Evolutionary conservation across 2,113 vertebrate genomes (phyloP).

Genomic region (Dicerorhinus sumatrensis): DNA sequence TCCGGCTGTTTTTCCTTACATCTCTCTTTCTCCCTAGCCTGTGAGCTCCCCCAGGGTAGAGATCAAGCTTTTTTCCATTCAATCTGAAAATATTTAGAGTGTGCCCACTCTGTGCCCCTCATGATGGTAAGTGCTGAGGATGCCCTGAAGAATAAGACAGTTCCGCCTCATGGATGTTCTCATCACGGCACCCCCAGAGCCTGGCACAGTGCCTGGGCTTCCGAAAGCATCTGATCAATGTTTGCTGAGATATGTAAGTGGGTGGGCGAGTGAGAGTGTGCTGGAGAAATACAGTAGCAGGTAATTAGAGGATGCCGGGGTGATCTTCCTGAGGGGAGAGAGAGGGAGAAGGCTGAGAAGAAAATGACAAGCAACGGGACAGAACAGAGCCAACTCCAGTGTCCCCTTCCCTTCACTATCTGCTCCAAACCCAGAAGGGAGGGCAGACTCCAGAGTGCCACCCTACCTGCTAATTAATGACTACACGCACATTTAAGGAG

Average conservation of each 20-base stretch:
- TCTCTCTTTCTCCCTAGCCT: not conserved
- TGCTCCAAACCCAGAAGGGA: not conserved
- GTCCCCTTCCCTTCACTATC: not conserved
- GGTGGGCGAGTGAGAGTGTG: too few relatives aligned
- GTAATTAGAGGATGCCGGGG: not conserved
- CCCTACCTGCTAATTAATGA: not conserved
- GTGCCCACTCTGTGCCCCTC: not conserved
- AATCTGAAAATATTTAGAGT: not conserved
- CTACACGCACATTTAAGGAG: not conserved
- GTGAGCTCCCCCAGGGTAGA: not conserved
- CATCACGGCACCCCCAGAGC: accelerated
- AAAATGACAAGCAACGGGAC: accelerated
- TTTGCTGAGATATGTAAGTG: not conserved
- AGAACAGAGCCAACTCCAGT: not conserved
- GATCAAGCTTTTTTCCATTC: not conserved
- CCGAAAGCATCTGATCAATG: accelerated
- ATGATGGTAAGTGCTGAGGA: not conserved
- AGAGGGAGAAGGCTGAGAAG: not conserved
- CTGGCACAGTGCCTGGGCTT: not conserved
- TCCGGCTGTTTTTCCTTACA: accelerated
- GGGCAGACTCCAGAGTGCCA: not conserved
- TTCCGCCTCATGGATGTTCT: accelerated
- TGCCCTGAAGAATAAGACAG: not conserved
- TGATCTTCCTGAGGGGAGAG: too few relatives aligned
- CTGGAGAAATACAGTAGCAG: accelerated